These are phyloP conservation scores for Dasypolia templi DNA, from an alignment of 2,888 invertebrate species.

Conservation along the genomic window DNA sequence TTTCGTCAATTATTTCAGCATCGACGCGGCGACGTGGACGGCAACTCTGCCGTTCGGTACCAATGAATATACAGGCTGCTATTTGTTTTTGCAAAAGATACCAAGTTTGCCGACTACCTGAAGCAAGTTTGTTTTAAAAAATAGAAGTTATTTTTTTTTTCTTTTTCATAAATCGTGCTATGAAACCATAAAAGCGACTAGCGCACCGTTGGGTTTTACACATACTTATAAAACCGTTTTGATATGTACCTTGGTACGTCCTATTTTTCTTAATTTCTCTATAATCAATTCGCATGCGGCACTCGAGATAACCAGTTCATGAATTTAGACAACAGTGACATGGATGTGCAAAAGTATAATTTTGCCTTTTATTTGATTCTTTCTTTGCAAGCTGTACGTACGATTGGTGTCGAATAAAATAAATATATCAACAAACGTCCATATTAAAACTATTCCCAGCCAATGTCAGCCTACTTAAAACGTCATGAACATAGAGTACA, in stretches of 20 bases:
- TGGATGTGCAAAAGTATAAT: neutral
- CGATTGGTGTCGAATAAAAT: slow-evolving; percentile 29
- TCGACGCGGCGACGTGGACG: too few relatives aligned
- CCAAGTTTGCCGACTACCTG: neutral
- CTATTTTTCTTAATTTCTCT: neutral
- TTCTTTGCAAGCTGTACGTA: slow-evolving; percentile 1
- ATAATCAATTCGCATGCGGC: neutral
- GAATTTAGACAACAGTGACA: neutral
- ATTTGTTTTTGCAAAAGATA: neutral
- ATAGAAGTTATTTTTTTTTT: neutral
- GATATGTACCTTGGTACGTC: neutral
- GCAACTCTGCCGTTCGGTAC: neutral
- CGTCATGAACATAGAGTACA: slow-evolving; percentile 68
- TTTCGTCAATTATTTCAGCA: neutral
- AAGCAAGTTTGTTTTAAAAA: neutral
- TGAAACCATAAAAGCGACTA: neutral
- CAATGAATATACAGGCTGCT: too few relatives aligned
- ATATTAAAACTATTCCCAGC: slow-evolving; percentile 69
- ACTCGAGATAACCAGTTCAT: neutral
- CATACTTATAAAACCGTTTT: neutral
- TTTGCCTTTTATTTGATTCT: neutral
- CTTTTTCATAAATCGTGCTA: neutral
- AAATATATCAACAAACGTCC: slow-evolving; percentile 47
- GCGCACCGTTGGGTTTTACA: neutral
- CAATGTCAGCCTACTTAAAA: slow-evolving; percentile 69